phyloP scores from a whole-genome alignment of 2,797 vertebrate genomes.

The Uromys caudimaculatus region DNA sequence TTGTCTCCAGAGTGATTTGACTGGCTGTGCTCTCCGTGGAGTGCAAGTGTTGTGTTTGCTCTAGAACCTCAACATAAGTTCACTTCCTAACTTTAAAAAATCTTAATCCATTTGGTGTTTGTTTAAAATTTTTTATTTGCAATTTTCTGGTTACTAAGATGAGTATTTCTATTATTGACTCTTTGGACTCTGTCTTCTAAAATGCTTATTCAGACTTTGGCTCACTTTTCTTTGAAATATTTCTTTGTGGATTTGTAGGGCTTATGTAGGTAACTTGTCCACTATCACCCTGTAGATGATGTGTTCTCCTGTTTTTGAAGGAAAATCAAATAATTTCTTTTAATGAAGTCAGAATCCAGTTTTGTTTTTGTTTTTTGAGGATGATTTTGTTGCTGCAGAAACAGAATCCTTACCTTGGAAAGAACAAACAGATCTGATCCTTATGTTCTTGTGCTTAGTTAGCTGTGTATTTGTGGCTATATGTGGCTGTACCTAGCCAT shows the following conservation, averaged over 20 bases:
- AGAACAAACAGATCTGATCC: neutral
- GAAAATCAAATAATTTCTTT: slow-evolving; percentile 29
- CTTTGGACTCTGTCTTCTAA: slow-evolving; percentile 51
- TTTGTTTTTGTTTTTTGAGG: neutral
- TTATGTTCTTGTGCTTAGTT: too few species aligned
- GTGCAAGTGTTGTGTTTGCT: neutral
- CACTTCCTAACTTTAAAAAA: slow-evolving; percentile 29
- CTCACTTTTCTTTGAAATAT: neutral
- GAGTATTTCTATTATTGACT: neutral
- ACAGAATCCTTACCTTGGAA: slow-evolving; percentile 18
- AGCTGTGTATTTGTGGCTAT: neutral
- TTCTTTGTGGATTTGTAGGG: slow-evolving; percentile 29
- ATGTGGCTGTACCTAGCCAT: neutral
- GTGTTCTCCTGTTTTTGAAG: neutral
- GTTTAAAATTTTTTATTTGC: slow-evolving; percentile 58
- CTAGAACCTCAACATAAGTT: neutral
- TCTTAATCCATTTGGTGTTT: neutral
- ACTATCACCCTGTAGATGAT: neutral
- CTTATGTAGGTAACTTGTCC: slow-evolving; percentile 17
- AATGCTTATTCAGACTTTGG: neutral
- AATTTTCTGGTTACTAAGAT: neutral
- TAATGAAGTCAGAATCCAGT: neutral
- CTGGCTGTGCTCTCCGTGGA: neutral
- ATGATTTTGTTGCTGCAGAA: slow-evolving; percentile 46
- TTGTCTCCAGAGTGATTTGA: neutral